phyloP scores from a whole-genome alignment of 2,113 vertebrate genomes.

The Nothocercus nigrocapillus region DNA sequence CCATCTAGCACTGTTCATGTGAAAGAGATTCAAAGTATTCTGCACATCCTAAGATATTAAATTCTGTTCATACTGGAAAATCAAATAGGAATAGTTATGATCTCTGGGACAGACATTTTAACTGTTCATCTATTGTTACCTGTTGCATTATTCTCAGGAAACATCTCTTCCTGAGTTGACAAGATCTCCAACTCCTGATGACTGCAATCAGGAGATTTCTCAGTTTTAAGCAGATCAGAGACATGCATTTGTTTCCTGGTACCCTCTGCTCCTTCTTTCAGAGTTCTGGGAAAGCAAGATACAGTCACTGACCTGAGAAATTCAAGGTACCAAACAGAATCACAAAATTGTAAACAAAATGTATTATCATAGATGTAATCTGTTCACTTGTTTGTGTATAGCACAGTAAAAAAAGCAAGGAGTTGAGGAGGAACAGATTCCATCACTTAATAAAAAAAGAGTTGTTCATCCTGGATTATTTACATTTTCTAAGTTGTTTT shows the following conservation, averaged over 20 bases:
- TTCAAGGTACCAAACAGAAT: background rate
- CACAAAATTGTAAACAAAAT: background rate
- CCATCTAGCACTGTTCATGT: background rate
- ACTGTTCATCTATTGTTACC: constrained; percentile 44
- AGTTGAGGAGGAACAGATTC: background rate
- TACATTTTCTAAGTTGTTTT: background rate
- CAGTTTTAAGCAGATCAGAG: constrained; percentile 69
- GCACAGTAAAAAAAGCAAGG: too few relatives aligned
- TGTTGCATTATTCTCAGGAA: constrained; percentile 78
- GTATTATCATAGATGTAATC: background rate
- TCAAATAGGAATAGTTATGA: background rate
- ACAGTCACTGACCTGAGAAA: constrained; percentile 75
- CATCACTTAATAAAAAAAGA: background rate
- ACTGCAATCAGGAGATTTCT: constrained; percentile 21
- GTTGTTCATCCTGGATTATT: background rate
- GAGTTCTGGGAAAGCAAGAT: constrained; percentile 76
- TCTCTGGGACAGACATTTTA: background rate
- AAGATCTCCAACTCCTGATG: constrained; percentile 76
- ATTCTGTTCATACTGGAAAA: background rate
- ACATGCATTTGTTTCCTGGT: constrained; percentile 29
- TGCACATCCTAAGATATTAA: background rate
- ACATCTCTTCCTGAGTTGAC: constrained; percentile 92
- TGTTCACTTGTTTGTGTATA: background rate
- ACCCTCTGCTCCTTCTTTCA: constrained; percentile 42
- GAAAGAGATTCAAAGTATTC: background rate